Percentiles rank a stretch among this genome's conserved stretches.
Evolutionary conservation across 1,140 invertebrate species (phyloP).

Genomic region (Neodiprion fabricii): DNA sequence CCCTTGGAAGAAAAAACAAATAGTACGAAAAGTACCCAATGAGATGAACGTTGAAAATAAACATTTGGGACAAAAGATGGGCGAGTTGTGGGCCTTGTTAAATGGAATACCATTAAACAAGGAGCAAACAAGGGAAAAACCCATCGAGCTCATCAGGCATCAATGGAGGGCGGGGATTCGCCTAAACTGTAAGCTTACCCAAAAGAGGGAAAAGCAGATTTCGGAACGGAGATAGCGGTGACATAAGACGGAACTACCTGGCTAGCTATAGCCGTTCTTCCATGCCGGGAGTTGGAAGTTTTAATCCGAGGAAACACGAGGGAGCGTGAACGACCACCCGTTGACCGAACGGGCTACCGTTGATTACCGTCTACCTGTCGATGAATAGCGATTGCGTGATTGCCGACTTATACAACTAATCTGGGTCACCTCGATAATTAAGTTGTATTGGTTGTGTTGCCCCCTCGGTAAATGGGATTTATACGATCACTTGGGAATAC

Average conservation of each 20-base stretch:
- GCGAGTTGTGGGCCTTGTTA: slow-evolving; percentile 38
- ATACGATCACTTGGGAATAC: too few species aligned
- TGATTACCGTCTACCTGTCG: slow-evolving; percentile 25
- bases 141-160: slow-evolving; percentile 28
- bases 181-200: slow-evolving; percentile 19
- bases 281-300: background rate
- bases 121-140: slow-evolving; percentile 45
- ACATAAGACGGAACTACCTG: slow-evolving; percentile 33
- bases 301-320: slow-evolving; percentile 23
- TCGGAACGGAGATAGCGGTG: slow-evolving; percentile 10
- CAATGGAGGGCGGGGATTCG: slow-evolving; percentile 20
- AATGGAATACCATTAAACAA: slow-evolving; percentile 56
- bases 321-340: slow-evolving; percentile 35
- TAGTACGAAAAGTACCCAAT: too few species aligned
- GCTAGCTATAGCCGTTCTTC: slow-evolving; percentile 16
- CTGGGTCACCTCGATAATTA: too few species aligned
- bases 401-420: background rate
- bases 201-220: slow-evolving; percentile 15
- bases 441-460: too few species aligned
- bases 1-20: too few species aligned
- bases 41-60: too few species aligned
- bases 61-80: too few species aligned
- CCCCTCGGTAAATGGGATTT: too few species aligned
- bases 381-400: slow-evolving; percentile 34
- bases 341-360: slow-evolving; percentile 16